These are phyloP conservation scores for Megalops atlanticus DNA, from an alignment of 2,113 vertebrate species.

Conservation along the genomic window DNA sequence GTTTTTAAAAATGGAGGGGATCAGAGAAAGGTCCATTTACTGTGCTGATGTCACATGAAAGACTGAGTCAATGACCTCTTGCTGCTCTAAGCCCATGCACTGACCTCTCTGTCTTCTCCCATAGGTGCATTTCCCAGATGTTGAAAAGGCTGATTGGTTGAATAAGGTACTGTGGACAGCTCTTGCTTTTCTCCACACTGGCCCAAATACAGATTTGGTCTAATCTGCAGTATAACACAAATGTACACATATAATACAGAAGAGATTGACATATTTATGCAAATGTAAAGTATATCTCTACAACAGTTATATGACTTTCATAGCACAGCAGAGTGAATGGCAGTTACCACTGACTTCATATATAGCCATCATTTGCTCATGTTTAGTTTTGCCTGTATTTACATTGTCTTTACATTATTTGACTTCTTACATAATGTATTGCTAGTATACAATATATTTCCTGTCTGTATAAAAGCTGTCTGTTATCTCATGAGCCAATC, in stretches of 20 bases:
- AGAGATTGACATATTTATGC: not conserved
- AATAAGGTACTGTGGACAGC: constrained; percentile 83
- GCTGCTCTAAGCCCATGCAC: not conserved
- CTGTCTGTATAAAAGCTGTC: too few species aligned
- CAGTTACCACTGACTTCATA: too few species aligned
- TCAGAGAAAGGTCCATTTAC: not conserved
- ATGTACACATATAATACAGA: not conserved
- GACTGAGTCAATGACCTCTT: not conserved
- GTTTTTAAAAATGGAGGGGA: not conserved
- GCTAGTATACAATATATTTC: too few species aligned
- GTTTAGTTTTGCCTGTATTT: too few species aligned
- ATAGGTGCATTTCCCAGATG: constrained; percentile 88
- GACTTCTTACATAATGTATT: too few species aligned
- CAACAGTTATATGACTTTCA: not conserved
- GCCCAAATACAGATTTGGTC: not conserved
- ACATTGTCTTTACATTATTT: too few species aligned
- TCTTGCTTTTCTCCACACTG: not conserved
- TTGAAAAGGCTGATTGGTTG: constrained; percentile 90
- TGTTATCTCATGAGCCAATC: too few species aligned
- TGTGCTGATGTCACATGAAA: not conserved
- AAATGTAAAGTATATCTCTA: not conserved
- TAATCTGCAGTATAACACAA: not conserved
- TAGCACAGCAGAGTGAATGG: not conserved
- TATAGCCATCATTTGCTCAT: too few species aligned
- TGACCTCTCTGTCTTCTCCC: constrained; percentile 14